Evolutionary conservation across 1,140 invertebrate genomes (phyloP), one percentile per base, ranked within the genome.

Genomic region (Acromyrmex heyeri): DNA sequence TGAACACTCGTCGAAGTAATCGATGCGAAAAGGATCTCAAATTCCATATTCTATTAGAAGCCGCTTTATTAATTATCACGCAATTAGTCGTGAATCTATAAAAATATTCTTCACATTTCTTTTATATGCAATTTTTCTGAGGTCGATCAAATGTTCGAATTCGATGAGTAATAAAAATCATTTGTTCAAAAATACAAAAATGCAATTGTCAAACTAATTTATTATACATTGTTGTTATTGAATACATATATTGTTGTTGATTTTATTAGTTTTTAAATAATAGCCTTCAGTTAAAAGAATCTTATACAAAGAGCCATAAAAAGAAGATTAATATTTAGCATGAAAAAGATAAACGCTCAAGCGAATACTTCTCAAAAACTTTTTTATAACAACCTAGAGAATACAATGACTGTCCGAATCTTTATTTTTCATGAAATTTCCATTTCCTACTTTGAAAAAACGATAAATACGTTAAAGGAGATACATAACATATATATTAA

Each of bases 31-130:
- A 53, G 1, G 8, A 69, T 57, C n/a, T 81, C 30, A 16, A 67
- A 55, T 69, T 67, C 18, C 14, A 38, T 53, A 53, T 67, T 79
- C n/a, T 50, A 55, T 69, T 81, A 57, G 44, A 69, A 38, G 48
- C 75, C 24, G 38, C 5, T 77, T 81, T 81, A 81, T 81, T 34
- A 30, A 79, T 67, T 67, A 67, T 38, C 16, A n/a, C 18, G 44
- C 18, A 18, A 64, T n/a, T 62, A 16, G 3, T n/a, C 7, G 16
- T 61, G 30, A 1, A 38, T 38, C 55, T 27, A 65, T 14, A 12
- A 10, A 69, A 4, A 65, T 81, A 55, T 69, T 62, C 38, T 62
- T 44, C 44, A 18, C 18, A 48, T 61, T 67, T 3, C 6, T 34
- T 6, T 24, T 34, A 1, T 24, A 10, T 16, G 4, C 12, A 1